These are phyloP conservation scores for Drosophila equinoxialis DNA, from an alignment of 1,140 invertebrate genomes.

Conservation along the genomic window DNA sequence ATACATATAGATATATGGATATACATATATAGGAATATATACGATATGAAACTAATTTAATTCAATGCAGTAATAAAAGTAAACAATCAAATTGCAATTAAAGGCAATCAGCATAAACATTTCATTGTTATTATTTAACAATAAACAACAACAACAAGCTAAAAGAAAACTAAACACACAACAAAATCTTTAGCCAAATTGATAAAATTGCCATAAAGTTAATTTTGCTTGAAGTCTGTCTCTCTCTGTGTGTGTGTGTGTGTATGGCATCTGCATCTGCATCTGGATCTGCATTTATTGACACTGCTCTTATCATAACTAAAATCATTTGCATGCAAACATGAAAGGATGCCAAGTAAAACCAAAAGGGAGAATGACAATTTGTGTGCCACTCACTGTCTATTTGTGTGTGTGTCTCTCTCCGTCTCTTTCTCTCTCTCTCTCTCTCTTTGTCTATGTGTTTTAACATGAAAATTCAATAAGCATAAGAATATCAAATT, in stretches of 20 bases:
- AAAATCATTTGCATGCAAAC: constrained; percentile 58
- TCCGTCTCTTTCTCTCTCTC: not conserved
- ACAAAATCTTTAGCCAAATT: constrained; percentile 34
- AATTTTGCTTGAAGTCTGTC: constrained; percentile 40
- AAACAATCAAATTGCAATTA: constrained; percentile 69
- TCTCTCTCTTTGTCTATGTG: not conserved
- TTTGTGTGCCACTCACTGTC: not conserved
- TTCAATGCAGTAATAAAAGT: constrained; percentile 9
- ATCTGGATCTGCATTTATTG: constrained; percentile 64
- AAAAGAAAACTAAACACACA: constrained; percentile 13
- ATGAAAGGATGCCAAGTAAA: constrained; percentile 9
- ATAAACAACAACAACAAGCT: constrained; percentile 22
- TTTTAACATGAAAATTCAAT: constrained; percentile 78
- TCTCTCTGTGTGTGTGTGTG: not conserved
- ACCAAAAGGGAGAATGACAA: constrained; percentile 36
- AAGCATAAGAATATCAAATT: constrained; percentile 81
- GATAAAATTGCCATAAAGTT: constrained; percentile 68
- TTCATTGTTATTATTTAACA: constrained; percentile 64
- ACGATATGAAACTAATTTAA: constrained; percentile 6
- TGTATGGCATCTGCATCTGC: constrained; percentile 26
- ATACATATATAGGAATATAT: not conserved
- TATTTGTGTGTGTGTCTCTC: not conserved
- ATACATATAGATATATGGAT: too few species aligned
- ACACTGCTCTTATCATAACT: constrained; percentile 68
- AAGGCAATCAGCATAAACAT: constrained; percentile 49